Evolutionary conservation across 2,113 vertebrate genomes (phyloP).

Genomic region (Salminus brasiliensis): DNA sequence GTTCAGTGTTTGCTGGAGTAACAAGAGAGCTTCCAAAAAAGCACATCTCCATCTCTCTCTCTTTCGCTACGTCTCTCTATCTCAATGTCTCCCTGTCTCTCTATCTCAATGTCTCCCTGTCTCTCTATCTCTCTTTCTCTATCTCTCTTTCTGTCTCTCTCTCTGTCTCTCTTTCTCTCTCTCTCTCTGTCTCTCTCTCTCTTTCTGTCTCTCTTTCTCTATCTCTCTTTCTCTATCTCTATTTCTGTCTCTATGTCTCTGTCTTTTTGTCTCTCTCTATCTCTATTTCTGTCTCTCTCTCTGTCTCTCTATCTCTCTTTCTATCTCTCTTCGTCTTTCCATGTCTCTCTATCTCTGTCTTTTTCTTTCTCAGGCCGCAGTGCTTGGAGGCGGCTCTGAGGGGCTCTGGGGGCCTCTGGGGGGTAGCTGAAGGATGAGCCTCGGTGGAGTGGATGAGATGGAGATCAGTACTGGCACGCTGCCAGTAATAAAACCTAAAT

Average conservation of each 20-base stretch:
- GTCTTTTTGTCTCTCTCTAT: no score
- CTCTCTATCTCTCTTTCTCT: background rate
- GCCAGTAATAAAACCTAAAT: slow-evolving; percentile 11
- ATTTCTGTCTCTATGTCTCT: no score
- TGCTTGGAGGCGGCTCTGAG: no score
- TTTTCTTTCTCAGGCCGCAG: background rate
- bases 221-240: no score
- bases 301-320: background rate
- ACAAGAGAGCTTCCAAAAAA: slow-evolving; percentile 4
- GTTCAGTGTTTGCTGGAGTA: slow-evolving; percentile 18
- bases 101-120: slow-evolving; percentile 29
- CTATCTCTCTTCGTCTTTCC: background rate
- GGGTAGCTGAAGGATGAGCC: slow-evolving; percentile 40
- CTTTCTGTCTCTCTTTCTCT: no score
- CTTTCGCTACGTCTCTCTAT: background rate
- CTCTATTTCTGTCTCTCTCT: background rate
- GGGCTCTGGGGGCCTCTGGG: no score
- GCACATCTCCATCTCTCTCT: background rate
- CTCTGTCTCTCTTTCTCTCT: no score
- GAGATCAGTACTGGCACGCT: slow-evolving; percentile 30
- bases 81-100: slow-evolving; percentile 44
- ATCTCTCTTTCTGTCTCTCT: no score
- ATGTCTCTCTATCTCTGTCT: background rate
- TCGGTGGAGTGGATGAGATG: slow-evolving; percentile 19
- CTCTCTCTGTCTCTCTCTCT: no score